These are phyloP conservation scores for Poeciliopsis occidentalis DNA, from an alignment of 2,113 vertebrate genomes.

Conservation along the genomic window DNA sequence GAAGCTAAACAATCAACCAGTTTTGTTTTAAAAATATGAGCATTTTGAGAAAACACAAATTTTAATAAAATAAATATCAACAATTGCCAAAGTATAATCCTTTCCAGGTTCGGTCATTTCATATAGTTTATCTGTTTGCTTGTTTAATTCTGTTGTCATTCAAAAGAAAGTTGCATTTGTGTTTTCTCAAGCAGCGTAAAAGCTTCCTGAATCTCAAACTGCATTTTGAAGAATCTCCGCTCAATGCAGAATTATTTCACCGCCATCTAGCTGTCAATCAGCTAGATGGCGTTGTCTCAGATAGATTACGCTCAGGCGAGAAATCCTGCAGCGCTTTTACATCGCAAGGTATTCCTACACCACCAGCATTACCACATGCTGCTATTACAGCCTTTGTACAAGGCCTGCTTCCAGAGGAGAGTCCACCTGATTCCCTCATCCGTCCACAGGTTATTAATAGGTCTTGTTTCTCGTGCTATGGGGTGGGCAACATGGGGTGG, in stretches of 20 bases:
- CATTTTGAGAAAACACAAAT: too few species aligned
- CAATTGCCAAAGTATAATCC: background rate
- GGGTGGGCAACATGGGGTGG: slow-evolving; percentile 44
- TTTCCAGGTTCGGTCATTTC: background rate
- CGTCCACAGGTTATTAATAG: slow-evolving; percentile 83
- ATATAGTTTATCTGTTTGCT: too few species aligned
- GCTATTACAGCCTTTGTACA: slow-evolving; percentile 49
- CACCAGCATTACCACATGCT: slow-evolving; percentile 19
- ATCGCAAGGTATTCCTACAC: background rate
- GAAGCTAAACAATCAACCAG: too few species aligned
- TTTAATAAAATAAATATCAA: background rate
- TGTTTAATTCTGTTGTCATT: too few species aligned
- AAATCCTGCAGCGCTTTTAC: background rate
- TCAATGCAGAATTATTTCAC: too few species aligned
- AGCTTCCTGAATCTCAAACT: too few species aligned
- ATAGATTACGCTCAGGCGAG: background rate
- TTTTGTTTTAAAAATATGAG: too few species aligned
- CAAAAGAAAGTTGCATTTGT: too few species aligned
- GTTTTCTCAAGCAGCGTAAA: too few species aligned
- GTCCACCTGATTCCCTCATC: slow-evolving; percentile 81
- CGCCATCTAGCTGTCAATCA: too few species aligned
- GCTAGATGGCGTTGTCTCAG: background rate
- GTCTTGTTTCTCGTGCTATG: slow-evolving; percentile 63
- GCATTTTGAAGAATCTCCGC: too few species aligned
- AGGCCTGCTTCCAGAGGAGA: slow-evolving; percentile 62